A percentile compares a stretch with the other conserved stretches of the same genome.
Evolutionary conservation across 1,140 invertebrate species (phyloP).

Genomic region (Homalodisca vitripennis): DNA sequence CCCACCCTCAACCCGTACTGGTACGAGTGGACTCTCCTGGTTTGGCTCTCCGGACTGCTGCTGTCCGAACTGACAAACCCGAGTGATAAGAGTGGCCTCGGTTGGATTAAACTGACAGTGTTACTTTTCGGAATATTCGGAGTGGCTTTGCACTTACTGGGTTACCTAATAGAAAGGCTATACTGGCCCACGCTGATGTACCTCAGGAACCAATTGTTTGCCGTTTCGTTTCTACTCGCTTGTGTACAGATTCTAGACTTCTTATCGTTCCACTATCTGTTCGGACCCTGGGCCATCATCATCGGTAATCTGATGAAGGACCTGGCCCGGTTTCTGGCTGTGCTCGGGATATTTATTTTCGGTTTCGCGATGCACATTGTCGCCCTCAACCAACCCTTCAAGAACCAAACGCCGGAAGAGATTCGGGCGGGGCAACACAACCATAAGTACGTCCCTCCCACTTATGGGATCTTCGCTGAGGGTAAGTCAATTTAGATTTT

Average conservation of each 20-base stretch:
- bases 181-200: slow-evolving; percentile 85
- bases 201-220: slow-evolving; percentile 94
- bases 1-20: slow-evolving; percentile 74
- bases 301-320: slow-evolving; percentile 90
- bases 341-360: slow-evolving; percentile 95
- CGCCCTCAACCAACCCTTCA: slow-evolving; percentile 91
- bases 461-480: slow-evolving; percentile 61
- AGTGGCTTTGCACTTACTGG: slow-evolving; percentile 85
- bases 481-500: slow-evolving; percentile 59
- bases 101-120: slow-evolving; percentile 90
- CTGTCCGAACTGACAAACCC: slow-evolving; percentile 96
- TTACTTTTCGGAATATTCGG: slow-evolving; percentile 90
- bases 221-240: slow-evolving; percentile 88
- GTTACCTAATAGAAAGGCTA: slow-evolving; percentile 56
- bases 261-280: slow-evolving; percentile 96
- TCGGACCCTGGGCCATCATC: slow-evolving; percentile 97
- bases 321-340: slow-evolving; percentile 92
- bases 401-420: slow-evolving; percentile 58
- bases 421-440: slow-evolving; percentile 39
- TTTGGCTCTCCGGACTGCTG: slow-evolving; percentile 94
- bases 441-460: slow-evolving; percentile 21
- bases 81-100: slow-evolving; percentile 90
- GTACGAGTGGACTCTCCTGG: slow-evolving; percentile 95
- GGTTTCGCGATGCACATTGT: slow-evolving; percentile 98
- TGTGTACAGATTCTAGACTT: slow-evolving; percentile 98